These are phyloP conservation scores for Prionace glauca DNA, from an alignment of 2,797 vertebrate genomes.

Conservation along the genomic window DNA sequence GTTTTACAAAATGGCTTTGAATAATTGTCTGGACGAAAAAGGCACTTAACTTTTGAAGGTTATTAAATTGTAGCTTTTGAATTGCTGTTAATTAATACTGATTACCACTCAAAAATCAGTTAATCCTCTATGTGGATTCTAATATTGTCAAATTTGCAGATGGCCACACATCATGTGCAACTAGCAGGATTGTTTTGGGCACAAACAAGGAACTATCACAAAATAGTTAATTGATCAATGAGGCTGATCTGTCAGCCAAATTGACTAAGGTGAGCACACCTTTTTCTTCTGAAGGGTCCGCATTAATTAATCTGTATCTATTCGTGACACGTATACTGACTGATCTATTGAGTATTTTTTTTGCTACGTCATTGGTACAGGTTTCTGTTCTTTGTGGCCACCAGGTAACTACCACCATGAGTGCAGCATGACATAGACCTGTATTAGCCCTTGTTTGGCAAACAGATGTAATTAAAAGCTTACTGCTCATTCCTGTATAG, in stretches of 20 bases:
- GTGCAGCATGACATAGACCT: not conserved
- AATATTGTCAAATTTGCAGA: not conserved
- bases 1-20: not conserved
- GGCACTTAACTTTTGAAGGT: not conserved
- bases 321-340: not conserved
- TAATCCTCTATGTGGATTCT: not conserved
- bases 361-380: not conserved
- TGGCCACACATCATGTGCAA: not conserved
- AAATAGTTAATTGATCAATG: not conserved
- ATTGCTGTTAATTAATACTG: not conserved
- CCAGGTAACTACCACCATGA: not conserved
- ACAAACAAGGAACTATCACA: not conserved
- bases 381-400: not conserved
- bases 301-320: not conserved
- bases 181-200: not conserved
- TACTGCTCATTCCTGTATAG: not conserved
- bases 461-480: not conserved
- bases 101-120: not conserved
- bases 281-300: not conserved
- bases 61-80: not conserved
- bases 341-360: not conserved
- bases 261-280: not conserved
- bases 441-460: not conserved
- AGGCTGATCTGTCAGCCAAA: not conserved
- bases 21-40: not conserved